Evolutionary conservation across 2,888 invertebrate species (phyloP).

Genomic region (Folsomia manolachei): DNA sequence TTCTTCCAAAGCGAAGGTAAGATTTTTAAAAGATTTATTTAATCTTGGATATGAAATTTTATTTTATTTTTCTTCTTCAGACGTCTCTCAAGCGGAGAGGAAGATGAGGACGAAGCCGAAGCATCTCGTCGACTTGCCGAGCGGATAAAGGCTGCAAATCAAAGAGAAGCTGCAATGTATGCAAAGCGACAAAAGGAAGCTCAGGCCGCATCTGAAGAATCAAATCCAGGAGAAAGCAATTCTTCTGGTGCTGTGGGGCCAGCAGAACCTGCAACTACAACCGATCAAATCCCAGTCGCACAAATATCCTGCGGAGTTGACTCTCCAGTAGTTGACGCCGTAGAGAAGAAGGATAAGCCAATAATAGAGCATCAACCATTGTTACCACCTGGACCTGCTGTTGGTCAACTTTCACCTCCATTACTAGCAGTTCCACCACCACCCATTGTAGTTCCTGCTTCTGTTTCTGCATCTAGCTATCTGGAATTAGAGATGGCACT

Average conservation of each 20-base stretch:
- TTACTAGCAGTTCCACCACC: constrained; percentile 25
- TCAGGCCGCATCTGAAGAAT: background rate
- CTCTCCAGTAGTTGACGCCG: constrained; percentile 57
- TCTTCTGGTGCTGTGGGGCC: background rate
- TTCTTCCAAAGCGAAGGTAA: constrained; percentile 49
- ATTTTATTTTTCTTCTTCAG: constrained; percentile 12
- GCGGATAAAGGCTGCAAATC: constrained; percentile 47
- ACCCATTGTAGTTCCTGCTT: constrained; percentile 33
- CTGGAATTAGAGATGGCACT: constrained; percentile 33
- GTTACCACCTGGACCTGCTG: constrained; percentile 50
- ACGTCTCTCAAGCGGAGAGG: constrained; percentile 39
- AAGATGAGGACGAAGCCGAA: constrained; percentile 23
- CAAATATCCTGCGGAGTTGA: constrained; percentile 56
- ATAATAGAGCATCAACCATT: constrained; percentile 40
- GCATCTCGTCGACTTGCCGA: constrained; percentile 47
- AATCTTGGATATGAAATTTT: background rate
- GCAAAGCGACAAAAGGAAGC: constrained; percentile 52
- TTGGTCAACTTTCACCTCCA: constrained; percentile 27
- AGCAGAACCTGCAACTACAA: background rate
- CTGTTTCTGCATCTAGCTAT: constrained; percentile 4
- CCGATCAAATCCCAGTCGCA: constrained; percentile 1
- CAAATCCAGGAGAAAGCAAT: background rate
- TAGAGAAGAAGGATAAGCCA: constrained; percentile 15
- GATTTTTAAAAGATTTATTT: constrained; percentile 2
- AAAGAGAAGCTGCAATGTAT: constrained; percentile 52